Conservation (phyloP, 1,140 invertebrate genomes). For the Bombus turneri region DNA sequence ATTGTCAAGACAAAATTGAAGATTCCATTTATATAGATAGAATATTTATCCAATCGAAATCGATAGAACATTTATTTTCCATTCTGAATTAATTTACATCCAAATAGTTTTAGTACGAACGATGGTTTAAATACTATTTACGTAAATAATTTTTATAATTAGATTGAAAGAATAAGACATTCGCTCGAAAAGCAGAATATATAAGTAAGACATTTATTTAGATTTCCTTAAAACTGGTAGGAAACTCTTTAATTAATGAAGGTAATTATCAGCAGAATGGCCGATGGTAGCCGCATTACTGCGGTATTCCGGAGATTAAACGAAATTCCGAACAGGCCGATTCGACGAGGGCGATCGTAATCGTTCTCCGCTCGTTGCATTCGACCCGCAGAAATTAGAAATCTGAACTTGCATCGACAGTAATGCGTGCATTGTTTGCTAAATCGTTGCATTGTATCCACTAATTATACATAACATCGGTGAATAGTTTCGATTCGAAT, state of each 20-base stretch:
- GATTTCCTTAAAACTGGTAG: not conserved
- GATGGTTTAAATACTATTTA: no score
- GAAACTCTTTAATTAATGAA: not conserved
- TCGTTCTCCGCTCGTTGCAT: not conserved
- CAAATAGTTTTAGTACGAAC: no score
- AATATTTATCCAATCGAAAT: no score
- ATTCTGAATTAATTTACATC: no score
- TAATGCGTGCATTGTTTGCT: not conserved
- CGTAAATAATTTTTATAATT: no score
- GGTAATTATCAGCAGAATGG: not conserved
- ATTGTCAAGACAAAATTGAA: no score
- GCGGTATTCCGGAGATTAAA: conserved; percentile 1
- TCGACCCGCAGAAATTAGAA: not conserved
- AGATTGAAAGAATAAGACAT: not conserved
- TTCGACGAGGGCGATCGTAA: not conserved
- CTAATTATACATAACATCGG: not conserved
- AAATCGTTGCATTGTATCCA: not conserved
- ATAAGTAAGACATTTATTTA: not conserved
- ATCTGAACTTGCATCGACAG: not conserved
- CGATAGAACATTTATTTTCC: no score
- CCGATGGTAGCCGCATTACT: no score
- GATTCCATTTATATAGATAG: no score
- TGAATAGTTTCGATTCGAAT: not conserved
- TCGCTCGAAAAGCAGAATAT: not conserved
- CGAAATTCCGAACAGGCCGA: not conserved